These are phyloP conservation scores for Catalaphyllia jardinei DNA, from an alignment of 64 coral and sea anemone species.

Conservation along the genomic window DNA sequence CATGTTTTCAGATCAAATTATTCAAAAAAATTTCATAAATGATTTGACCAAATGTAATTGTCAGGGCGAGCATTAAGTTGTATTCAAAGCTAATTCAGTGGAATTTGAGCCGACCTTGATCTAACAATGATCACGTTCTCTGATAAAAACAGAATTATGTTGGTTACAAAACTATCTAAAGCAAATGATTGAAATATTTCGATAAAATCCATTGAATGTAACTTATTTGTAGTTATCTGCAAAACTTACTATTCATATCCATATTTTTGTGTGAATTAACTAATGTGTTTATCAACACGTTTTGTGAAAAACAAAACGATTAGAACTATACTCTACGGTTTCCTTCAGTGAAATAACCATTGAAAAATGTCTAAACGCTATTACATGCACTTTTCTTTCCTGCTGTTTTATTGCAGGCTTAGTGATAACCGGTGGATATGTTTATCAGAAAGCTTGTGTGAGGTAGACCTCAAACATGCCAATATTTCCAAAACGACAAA, in stretches of 20 bases:
- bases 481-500: neutral
- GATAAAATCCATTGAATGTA: slow-evolving; percentile 3
- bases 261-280: neutral
- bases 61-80: neutral
- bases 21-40: neutral
- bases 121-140: neutral
- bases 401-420: neutral
- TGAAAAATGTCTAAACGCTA: neutral
- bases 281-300: neutral
- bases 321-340: neutral
- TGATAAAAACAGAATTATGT: slow-evolving; percentile 23
- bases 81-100: slow-evolving; percentile 35
- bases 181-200: slow-evolving; percentile 8
- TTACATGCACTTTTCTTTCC: neutral
- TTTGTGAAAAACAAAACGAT: neutral
- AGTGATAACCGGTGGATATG: neutral
- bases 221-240: neutral
- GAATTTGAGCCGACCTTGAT: neutral
- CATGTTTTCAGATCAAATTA: neutral
- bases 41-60: neutral
- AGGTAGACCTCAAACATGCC: neutral
- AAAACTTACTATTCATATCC: neutral
- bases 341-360: neutral
- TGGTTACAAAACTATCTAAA: slow-evolving; percentile 1
- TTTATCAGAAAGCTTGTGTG: neutral